Evolutionary conservation across 1,140 invertebrate genomes (phyloP).

Genomic region (Bombus picipes): DNA sequence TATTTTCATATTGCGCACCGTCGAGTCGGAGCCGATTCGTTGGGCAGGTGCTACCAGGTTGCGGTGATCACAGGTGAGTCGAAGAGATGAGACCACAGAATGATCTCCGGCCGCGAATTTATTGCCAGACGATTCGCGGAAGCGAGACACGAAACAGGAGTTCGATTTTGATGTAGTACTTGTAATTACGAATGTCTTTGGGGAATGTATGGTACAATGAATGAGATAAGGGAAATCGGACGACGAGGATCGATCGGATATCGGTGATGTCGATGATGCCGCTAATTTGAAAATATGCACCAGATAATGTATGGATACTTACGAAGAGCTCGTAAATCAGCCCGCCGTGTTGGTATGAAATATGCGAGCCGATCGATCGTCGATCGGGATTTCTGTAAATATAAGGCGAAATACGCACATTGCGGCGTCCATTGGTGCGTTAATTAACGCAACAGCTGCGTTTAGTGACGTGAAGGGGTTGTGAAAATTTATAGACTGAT

Average conservation of each 20-base stretch:
- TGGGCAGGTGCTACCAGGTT: slow-evolving; percentile 62
- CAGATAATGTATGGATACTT: slow-evolving; percentile 36
- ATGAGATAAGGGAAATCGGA: background rate
- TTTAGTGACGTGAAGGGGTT: slow-evolving; percentile 21
- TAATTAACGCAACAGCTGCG: slow-evolving; percentile 51
- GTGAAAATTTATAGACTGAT: slow-evolving; percentile 38
- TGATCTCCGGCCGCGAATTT: slow-evolving; percentile 42
- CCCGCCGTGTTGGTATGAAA: slow-evolving; percentile 10
- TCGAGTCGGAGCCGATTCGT: slow-evolving; percentile 31
- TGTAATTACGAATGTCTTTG: slow-evolving; percentile 20
- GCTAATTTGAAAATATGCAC: slow-evolving; percentile 52
- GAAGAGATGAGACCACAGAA: slow-evolving; percentile 38
- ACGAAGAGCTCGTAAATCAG: slow-evolving; percentile 46
- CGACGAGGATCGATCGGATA: background rate
- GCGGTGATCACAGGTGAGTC: slow-evolving; percentile 52
- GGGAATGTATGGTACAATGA: background rate
- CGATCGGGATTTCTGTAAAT: background rate
- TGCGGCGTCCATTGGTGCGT: slow-evolving; percentile 28
- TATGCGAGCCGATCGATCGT: slow-evolving; percentile 10
- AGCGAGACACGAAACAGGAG: background rate
- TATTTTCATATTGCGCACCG: background rate
- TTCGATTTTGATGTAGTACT: slow-evolving; percentile 36
- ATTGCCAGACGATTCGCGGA: slow-evolving; percentile 16
- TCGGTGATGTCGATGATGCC: slow-evolving; percentile 14
- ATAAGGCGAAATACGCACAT: background rate